phyloP scores from a whole-genome alignment of 2,113 vertebrate genomes.

The Megaceryle maxima region DNA sequence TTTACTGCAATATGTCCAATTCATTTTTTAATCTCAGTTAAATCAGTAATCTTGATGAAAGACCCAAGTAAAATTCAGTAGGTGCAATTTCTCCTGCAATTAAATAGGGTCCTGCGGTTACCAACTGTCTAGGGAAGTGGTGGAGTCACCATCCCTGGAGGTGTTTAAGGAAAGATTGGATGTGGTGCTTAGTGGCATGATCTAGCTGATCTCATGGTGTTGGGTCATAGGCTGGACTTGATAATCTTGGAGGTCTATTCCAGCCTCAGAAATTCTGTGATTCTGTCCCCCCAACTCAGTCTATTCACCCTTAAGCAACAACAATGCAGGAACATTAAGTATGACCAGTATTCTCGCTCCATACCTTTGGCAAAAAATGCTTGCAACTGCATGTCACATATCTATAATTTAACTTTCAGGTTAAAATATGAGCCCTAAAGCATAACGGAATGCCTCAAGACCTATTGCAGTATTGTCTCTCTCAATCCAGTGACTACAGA shows the following conservation, averaged over 20 bases:
- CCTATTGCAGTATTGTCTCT: background rate
- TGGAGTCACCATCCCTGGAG: too few species aligned
- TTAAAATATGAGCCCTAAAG: background rate
- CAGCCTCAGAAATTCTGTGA: too few species aligned
- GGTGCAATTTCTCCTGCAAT: background rate
- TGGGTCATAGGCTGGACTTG: too few species aligned
- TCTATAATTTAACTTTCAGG: background rate
- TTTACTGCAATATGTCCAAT: background rate
- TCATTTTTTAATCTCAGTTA: background rate
- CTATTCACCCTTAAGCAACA: too few species aligned
- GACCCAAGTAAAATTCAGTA: background rate
- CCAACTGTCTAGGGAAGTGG: too few species aligned
- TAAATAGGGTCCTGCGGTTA: background rate
- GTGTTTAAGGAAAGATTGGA: too few species aligned
- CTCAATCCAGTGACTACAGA: background rate
- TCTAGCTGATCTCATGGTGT: too few species aligned
- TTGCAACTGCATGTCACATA: background rate
- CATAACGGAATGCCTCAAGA: background rate
- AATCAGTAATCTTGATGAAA: background rate
- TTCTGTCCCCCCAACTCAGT: too few species aligned
- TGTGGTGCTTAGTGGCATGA: too few species aligned
- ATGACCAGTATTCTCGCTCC: background rate
- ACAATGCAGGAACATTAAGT: background rate
- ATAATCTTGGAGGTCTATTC: too few species aligned
- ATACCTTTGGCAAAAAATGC: background rate